Evolutionary conservation across 2,797 vertebrate genomes (phyloP).

Genomic region (Mus minutoides): DNA sequence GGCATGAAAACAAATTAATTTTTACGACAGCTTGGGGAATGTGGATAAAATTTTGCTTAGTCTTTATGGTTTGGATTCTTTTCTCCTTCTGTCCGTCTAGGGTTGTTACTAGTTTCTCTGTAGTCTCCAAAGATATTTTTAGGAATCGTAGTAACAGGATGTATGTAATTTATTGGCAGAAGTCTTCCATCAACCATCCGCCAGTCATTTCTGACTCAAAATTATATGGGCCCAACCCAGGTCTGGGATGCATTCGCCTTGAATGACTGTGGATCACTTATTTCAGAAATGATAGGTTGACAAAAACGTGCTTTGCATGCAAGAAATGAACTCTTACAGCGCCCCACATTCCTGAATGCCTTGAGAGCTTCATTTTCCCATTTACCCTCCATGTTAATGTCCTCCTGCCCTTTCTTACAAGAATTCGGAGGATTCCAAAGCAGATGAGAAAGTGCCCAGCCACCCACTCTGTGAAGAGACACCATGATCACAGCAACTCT

Average conservation of each 20-base stretch:
- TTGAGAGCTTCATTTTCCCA: slow-evolving; percentile 71
- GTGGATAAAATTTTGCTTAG: slow-evolving; percentile 69
- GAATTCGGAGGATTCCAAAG: slow-evolving; percentile 60
- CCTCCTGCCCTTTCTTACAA: slow-evolving; percentile 57
- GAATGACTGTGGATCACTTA: slow-evolving; percentile 75
- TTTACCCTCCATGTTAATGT: slow-evolving; percentile 56
- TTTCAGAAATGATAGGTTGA: slow-evolving; percentile 81
- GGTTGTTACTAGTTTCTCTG: slow-evolving; percentile 63
- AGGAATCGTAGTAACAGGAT: slow-evolving; percentile 79
- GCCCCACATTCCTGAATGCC: slow-evolving; percentile 68
- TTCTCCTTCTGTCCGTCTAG: slow-evolving; percentile 25
- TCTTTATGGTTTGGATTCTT: slow-evolving; percentile 53
- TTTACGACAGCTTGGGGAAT: slow-evolving; percentile 69
- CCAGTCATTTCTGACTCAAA: slow-evolving; percentile 81
- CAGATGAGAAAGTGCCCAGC: neutral
- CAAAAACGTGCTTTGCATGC: slow-evolving; percentile 76
- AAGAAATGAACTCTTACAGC: slow-evolving; percentile 77
- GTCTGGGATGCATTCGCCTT: slow-evolving; percentile 79
- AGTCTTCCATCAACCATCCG: slow-evolving; percentile 72
- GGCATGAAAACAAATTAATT: slow-evolving; percentile 78
- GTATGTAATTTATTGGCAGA: slow-evolving; percentile 81
- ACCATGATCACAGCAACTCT: neutral
- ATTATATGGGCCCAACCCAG: slow-evolving; percentile 76
- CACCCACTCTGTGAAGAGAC: neutral
- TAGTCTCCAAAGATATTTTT: slow-evolving; percentile 78